These are phyloP conservation scores for Heliconius erato DNA, from an alignment of 2,888 invertebrate species.

Conservation along the genomic window DNA sequence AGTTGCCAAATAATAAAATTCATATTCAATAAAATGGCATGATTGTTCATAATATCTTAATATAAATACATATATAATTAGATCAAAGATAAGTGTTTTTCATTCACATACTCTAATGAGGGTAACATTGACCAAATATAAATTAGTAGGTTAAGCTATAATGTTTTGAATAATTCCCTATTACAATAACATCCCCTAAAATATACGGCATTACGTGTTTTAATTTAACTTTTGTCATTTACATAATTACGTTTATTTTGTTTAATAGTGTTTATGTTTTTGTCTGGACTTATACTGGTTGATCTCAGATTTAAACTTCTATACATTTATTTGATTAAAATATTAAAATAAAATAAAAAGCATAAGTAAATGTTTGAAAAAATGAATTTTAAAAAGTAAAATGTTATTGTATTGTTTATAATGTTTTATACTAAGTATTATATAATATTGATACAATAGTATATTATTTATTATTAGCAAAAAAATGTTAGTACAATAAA, in stretches of 20 bases:
- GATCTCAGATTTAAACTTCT: background rate
- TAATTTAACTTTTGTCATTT: conserved; percentile 32
- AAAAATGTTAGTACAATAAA: too few relatives aligned
- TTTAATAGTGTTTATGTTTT: conserved; percentile 4
- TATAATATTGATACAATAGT: background rate
- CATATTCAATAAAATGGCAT: conserved; percentile 57
- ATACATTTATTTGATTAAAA: too few relatives aligned
- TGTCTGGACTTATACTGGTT: background rate
- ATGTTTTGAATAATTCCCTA: conserved; percentile 45
- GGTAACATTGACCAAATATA: conserved; percentile 51
- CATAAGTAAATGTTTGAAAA: background rate
- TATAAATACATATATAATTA: conserved; percentile 43
- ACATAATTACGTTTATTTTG: conserved; percentile 22
- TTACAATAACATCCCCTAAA: background rate
- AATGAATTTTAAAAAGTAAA: background rate
- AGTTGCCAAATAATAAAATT: conserved; percentile 66
- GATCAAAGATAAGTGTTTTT: conserved; percentile 42
- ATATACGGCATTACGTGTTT: conserved; percentile 12
- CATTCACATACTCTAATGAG: conserved; percentile 50
- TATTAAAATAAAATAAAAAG: background rate
- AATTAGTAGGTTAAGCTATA: conserved; percentile 47
- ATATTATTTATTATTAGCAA: background rate
- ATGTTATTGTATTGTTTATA: background rate
- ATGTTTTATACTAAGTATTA: background rate
- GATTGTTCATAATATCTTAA: conserved; percentile 52